These are phyloP conservation scores for Palythoa grandis DNA, from an alignment of 92 coral and sea anemone species.

Conservation along the genomic window DNA sequence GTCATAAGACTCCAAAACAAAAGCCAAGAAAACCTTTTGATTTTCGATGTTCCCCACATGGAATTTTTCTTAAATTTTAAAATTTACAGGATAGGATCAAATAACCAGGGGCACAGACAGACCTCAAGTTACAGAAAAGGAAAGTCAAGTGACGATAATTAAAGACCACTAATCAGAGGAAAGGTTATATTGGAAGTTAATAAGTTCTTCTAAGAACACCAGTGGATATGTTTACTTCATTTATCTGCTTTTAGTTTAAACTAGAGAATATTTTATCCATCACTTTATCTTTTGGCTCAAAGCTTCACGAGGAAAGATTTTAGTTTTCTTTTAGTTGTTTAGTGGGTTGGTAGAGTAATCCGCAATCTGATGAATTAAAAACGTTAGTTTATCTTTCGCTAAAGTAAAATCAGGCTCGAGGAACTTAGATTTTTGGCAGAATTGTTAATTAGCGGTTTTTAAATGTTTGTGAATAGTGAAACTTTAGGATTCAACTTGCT, in stretches of 20 bases:
- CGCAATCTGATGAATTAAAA: background rate
- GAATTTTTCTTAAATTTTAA: too few relatives aligned
- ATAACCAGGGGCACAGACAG: constrained; percentile 21
- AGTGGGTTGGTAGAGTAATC: background rate
- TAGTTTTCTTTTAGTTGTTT: background rate
- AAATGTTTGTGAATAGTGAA: too few relatives aligned
- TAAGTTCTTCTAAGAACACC: background rate
- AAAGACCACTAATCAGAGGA: background rate
- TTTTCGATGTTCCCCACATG: too few relatives aligned
- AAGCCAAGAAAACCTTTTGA: too few relatives aligned
- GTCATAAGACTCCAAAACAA: too few relatives aligned
- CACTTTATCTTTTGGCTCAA: background rate
- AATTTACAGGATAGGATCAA: constrained; percentile 23
- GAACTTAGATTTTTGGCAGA: too few relatives aligned
- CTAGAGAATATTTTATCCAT: background rate
- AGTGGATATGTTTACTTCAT: too few relatives aligned
- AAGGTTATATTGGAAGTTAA: background rate
- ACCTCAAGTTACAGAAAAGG: background rate
- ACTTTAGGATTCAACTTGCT: background rate
- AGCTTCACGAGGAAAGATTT: background rate
- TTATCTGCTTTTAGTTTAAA: background rate
- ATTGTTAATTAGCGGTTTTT: too few relatives aligned
- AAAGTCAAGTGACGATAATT: constrained; percentile 9
- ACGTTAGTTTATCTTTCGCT: background rate
- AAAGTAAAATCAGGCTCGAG: background rate